A percentile compares a stretch with the other conserved stretches of the same genome.
Conservation (phyloP, 2,888 invertebrate genomes). For the Sminthurinus aureus region DNA sequence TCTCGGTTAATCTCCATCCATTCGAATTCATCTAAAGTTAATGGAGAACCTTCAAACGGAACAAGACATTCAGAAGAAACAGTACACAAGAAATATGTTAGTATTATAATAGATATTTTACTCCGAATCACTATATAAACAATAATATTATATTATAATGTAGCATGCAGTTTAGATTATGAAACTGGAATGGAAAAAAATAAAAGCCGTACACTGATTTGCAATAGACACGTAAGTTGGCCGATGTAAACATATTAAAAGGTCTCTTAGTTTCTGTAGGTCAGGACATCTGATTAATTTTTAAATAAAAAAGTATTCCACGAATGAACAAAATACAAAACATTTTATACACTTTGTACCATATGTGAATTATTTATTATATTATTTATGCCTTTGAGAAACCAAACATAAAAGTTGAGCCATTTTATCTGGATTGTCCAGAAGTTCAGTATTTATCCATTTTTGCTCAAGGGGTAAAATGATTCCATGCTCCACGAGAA, state of each 20-base stretch:
- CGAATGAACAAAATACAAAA: no score
- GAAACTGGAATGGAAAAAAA: no score
- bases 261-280: background rate
- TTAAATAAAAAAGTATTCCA: background rate
- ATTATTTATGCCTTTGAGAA: conserved; percentile 20
- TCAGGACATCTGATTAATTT: background rate
- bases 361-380: background rate
- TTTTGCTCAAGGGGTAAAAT: background rate
- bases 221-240: background rate
- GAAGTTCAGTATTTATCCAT: background rate
- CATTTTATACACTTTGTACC: background rate
- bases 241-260: conserved; percentile 14
- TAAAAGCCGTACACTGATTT: conserved; percentile 15
- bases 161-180: conserved; percentile 7
- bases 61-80: no score
- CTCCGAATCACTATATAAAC: no score
- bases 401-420: conserved; percentile 13
- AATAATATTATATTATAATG: background rate
- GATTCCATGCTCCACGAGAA: background rate
- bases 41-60: conserved; percentile 22
- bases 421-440: background rate
- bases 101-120: background rate
- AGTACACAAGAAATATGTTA: no score
- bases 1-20: conserved; percentile 33
- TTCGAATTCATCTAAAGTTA: conserved; percentile 23